Percentiles rank a stretch among this genome's conserved stretches.
Conservation (phyloP, 2,797 vertebrate genomes). For the Cynodonichthys magdalenae region DNA sequence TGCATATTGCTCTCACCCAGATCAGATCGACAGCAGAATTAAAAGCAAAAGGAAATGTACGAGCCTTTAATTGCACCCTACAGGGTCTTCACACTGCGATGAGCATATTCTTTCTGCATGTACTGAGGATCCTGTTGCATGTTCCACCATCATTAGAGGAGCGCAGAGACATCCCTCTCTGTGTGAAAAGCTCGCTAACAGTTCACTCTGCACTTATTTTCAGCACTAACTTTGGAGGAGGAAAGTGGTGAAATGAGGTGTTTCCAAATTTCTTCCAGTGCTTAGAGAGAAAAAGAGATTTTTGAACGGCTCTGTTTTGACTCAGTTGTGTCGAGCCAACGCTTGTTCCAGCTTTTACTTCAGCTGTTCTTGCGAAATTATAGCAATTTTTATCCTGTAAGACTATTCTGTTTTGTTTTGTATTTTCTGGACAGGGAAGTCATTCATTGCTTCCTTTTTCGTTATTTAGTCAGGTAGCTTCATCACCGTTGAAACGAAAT, state of each 20-base stretch:
- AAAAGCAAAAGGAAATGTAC: constrained; percentile 13
- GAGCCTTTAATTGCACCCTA: constrained; percentile 35
- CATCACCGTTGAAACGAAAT: constrained; percentile 54
- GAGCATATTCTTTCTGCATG: constrained; percentile 33
- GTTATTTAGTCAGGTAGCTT: constrained; percentile 4
- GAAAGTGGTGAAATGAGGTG: constrained; percentile 5
- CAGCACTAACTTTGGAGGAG: constrained; percentile 8
- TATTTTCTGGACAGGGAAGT: constrained; percentile 25
- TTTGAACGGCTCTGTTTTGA: constrained; percentile 4
- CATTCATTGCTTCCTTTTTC: constrained; percentile 1
- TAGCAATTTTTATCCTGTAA: constrained; percentile 7
- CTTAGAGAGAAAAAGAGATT: constrained; percentile 24
- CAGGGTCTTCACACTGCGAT: constrained; percentile 27
- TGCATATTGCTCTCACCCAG: constrained; percentile 24
- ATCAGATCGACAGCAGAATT: constrained; percentile 16
- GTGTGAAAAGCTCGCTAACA: constrained; percentile 29
- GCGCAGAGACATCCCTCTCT: constrained; percentile 16
- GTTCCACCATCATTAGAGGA: constrained; percentile 44
- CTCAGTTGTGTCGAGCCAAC: constrained; percentile 23
- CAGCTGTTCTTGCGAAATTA: constrained; percentile 6
- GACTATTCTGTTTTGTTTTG: constrained; percentile 4
- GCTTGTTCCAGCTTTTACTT: constrained; percentile 23
- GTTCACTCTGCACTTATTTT: constrained; percentile 27
- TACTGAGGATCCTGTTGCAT: constrained; percentile 32
- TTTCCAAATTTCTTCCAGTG: constrained; percentile 4